Evolutionary conservation across 2,797 vertebrate species (phyloP), one percentile per base, ranked within the genome.

Genomic region (Sciurus carolinensis): DNA sequence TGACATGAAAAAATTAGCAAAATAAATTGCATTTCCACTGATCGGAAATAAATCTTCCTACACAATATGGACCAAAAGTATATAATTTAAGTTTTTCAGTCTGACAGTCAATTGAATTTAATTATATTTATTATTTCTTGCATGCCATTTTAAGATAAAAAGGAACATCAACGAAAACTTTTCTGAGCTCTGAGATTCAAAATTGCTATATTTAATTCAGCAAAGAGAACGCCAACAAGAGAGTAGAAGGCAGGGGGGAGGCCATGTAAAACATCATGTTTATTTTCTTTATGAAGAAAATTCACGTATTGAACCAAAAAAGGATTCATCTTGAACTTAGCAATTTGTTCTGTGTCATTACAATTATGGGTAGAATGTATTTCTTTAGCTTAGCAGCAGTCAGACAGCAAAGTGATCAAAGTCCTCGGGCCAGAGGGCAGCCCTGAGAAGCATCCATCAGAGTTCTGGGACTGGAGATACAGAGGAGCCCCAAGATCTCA

Each of bases 11-110:
- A 11, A 67, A 76, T 54, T 26, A 59, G 39, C 33, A 69, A 77
- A 93, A 91, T 26, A 44, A 85, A 80, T 62, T 79, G 28, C 52
- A 93, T 84, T 80, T 50, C 73, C 52, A 79, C 18, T 77, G 50
- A 39, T 87, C 47, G 57, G 15, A 75, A 28, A 77, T 71, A 64
- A 75, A 77, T 57, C 52, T 77, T 50, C 33, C 24, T 54, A 54
- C 7, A 59, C 30, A 93, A 62, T 59, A 33, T 39, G 77, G 18
- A 42, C 83, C 33, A 3, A 71, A 66, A 50, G 24, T 59, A 75
- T 28, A 50, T 42, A 50, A 91, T 39, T 83, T 39, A 26, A 84
- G 62, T 36, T 69, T 69, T 52, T 92, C 82, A 44, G 54, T 62
- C 80, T 71, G 80, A 79, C 42, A 84, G 59, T 14, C 52, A 59